These are phyloP conservation scores for Hoplias malabaricus DNA, from an alignment of 2,113 vertebrate species.

Conservation along the genomic window DNA sequence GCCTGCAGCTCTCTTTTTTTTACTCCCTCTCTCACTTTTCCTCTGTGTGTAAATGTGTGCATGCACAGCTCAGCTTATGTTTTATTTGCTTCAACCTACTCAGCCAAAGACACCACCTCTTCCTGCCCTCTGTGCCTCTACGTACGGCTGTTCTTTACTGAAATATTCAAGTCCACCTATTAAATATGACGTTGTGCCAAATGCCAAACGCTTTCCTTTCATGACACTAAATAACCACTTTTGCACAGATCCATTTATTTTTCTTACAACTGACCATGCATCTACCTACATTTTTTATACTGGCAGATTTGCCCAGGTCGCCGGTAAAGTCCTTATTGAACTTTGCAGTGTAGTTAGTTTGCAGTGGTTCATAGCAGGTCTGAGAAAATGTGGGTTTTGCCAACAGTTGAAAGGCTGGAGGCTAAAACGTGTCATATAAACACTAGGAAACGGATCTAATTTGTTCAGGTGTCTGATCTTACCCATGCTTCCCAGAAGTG, in stretches of 20 bases:
- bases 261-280: not conserved
- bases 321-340: not conserved
- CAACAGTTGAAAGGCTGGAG: not conserved
- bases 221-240: constrained; percentile 4
- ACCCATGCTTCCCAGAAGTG: not conserved
- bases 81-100: constrained; percentile 22
- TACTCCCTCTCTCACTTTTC: not conserved
- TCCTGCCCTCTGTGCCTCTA: constrained; percentile 15
- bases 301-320: constrained; percentile 3
- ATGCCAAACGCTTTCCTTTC: constrained; percentile 25
- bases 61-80: not conserved
- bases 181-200: constrained; percentile 9
- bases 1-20: not conserved
- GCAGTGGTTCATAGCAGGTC: not conserved
- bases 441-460: not conserved
- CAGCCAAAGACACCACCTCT: constrained; percentile 24
- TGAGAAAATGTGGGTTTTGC: not conserved
- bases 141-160: not conserved
- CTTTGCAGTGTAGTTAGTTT: not conserved
- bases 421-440: constrained; percentile 10
- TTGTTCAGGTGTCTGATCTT: not conserved
- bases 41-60: not conserved
- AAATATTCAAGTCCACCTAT: constrained; percentile 22
- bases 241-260: not conserved
- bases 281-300: not conserved